Conservation (phyloP, 2,797 vertebrate genomes). For the Australoheros facetus region DNA sequence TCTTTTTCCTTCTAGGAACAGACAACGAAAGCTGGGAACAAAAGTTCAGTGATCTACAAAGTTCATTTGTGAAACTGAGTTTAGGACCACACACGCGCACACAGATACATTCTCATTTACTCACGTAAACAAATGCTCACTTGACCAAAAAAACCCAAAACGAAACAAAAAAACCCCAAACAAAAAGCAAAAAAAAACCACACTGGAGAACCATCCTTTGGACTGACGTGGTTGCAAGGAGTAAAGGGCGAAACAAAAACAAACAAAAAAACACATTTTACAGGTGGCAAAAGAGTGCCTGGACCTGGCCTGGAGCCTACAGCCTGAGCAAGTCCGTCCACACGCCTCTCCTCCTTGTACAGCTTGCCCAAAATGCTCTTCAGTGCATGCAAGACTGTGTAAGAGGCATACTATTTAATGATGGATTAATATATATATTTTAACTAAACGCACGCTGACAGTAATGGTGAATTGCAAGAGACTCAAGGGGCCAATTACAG, state of each 20-base stretch:
- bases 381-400: slow-evolving; percentile 90
- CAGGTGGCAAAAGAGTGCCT: slow-evolving; percentile 83
- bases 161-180: slow-evolving; percentile 13
- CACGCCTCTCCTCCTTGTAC: slow-evolving; percentile 83
- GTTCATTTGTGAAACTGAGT: slow-evolving; percentile 62
- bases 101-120: slow-evolving; percentile 30
- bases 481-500: slow-evolving; percentile 52
- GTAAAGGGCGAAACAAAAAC: too few species aligned
- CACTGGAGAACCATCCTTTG: slow-evolving; percentile 81
- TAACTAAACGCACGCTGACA: slow-evolving; percentile 82
- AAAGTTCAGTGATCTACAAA: slow-evolving; percentile 92
- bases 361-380: slow-evolving; percentile 84
- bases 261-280: slow-evolving; percentile 67
- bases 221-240: slow-evolving; percentile 73
- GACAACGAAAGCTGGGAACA: slow-evolving; percentile 98
- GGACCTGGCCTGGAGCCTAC: slow-evolving; percentile 68
- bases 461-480: slow-evolving; percentile 74
- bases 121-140: slow-evolving; percentile 33
- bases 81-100: slow-evolving; percentile 60
- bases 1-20: slow-evolving; percentile 83
- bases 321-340: slow-evolving; percentile 77
- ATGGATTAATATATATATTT: slow-evolving; percentile 86
- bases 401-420: slow-evolving; percentile 86
- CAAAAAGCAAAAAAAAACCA: slow-evolving; percentile 44
- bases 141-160: slow-evolving; percentile 4